Evolutionary conservation across 2,113 vertebrate species (phyloP).

Genomic region (Trogon melanurus): DNA sequence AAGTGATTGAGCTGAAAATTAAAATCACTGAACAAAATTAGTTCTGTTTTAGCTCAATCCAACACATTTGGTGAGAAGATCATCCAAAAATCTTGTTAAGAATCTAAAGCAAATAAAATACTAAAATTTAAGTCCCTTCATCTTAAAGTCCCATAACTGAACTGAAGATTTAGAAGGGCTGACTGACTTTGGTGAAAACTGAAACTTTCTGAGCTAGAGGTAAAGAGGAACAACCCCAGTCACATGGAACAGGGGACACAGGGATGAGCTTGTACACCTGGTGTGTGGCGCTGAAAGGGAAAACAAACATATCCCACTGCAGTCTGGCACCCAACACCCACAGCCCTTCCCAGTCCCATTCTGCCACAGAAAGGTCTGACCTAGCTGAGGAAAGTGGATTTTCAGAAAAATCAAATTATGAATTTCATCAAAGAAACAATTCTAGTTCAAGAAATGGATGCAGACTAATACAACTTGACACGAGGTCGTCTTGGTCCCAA

Average conservation of each 20-base stretch:
- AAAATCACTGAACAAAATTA: too few relatives aligned
- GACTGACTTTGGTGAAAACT: neutral
- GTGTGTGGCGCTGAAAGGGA: neutral
- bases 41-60: too few relatives aligned
- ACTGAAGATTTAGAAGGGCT: neutral
- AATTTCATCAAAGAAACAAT: neutral
- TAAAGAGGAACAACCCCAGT: neutral
- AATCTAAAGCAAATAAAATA: neutral
- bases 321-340: neutral
- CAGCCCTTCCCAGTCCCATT: neutral
- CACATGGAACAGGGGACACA: neutral
- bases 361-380: neutral
- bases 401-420: neutral
- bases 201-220: neutral
- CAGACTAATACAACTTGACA: neutral
- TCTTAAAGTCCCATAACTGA: neutral
- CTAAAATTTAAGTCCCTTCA: neutral
- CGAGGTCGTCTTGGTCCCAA: neutral
- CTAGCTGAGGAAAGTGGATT: neutral
- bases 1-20: too few relatives aligned
- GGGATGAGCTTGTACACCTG: neutral
- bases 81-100: neutral
- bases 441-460: neutral
- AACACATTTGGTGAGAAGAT: neutral
- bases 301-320: neutral